phyloP scores from a whole-genome alignment of 2,113 vertebrate genomes.

The Charadrius vociferus region DNA sequence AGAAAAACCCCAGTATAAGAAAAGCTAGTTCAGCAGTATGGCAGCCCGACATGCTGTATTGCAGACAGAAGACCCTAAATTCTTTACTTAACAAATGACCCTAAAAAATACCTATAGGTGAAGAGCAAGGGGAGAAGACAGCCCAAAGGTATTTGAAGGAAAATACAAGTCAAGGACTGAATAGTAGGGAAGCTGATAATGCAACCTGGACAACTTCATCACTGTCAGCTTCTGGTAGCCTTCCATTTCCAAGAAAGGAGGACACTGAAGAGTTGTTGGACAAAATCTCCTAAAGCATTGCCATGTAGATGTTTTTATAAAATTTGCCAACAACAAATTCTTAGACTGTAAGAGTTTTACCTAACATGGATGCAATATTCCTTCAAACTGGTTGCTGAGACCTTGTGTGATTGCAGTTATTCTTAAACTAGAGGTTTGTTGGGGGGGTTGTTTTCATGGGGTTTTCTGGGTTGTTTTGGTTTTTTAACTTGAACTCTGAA shows the following conservation, averaged over 20 bases:
- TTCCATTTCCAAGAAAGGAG: background rate
- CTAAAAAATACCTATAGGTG: background rate
- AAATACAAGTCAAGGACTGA: background rate
- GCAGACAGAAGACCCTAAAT: background rate
- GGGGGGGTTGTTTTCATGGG: background rate
- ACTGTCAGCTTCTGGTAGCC: background rate
- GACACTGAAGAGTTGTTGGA: background rate
- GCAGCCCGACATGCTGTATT: background rate
- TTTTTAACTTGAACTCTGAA: background rate
- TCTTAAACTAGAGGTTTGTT: background rate
- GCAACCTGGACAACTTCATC: background rate
- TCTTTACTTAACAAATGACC: background rate
- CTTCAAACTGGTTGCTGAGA: background rate
- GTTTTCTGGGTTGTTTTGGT: background rate
- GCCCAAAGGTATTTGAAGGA: background rate
- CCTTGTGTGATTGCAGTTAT: background rate
- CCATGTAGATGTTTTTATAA: background rate
- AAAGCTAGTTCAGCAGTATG: background rate
- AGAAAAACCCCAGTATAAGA: background rate
- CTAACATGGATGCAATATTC: background rate
- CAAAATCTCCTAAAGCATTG: background rate
- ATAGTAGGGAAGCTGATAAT: background rate
- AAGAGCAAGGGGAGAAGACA: background rate
- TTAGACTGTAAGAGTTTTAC: background rate
- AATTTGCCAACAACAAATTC: background rate